Evolutionary conservation across 2,888 invertebrate species (phyloP).

Genomic region (Volucella bombylans): DNA sequence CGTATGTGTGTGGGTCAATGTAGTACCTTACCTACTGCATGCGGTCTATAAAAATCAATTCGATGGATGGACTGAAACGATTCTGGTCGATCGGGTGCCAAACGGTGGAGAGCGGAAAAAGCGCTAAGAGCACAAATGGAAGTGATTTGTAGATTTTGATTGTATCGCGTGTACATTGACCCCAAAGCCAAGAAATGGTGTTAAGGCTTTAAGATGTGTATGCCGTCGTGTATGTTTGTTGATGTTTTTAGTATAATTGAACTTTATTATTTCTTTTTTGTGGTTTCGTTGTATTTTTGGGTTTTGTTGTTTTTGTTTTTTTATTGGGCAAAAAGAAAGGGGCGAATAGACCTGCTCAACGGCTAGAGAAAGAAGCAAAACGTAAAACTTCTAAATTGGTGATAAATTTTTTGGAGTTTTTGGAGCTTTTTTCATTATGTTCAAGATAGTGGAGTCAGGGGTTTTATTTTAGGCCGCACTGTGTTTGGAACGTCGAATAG

Average conservation of each 20-base stretch:
- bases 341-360: conserved; percentile 23
- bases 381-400: conserved; percentile 4
- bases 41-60: conserved; percentile 39
- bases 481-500: too few relatives aligned
- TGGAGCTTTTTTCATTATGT: conserved; percentile 16
- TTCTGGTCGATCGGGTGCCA: not conserved
- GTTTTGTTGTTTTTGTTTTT: not conserved
- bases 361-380: conserved; percentile 1
- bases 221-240: conserved; percentile 17
- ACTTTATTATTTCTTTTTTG: not conserved
- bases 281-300: too few relatives aligned
- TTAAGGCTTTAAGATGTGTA: conserved; percentile 32
- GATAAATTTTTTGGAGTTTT: conserved; percentile 14
- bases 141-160: conserved; percentile 40
- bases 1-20: conserved; percentile 57
- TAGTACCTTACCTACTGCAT: conserved; percentile 29
- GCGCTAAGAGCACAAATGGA: conserved; percentile 7
- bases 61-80: not conserved
- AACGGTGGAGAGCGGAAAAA: conserved; percentile 13
- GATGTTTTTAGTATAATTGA: conserved; percentile 26
- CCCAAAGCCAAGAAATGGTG: conserved; percentile 59
- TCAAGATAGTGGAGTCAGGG: not conserved
- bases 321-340: not conserved
- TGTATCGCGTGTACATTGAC: conserved; percentile 62
- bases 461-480: not conserved